Percentiles rank a stretch among this genome's conserved stretches.
Conservation (phyloP, 2,113 vertebrate species). For the Oryzias javanicus region DNA sequence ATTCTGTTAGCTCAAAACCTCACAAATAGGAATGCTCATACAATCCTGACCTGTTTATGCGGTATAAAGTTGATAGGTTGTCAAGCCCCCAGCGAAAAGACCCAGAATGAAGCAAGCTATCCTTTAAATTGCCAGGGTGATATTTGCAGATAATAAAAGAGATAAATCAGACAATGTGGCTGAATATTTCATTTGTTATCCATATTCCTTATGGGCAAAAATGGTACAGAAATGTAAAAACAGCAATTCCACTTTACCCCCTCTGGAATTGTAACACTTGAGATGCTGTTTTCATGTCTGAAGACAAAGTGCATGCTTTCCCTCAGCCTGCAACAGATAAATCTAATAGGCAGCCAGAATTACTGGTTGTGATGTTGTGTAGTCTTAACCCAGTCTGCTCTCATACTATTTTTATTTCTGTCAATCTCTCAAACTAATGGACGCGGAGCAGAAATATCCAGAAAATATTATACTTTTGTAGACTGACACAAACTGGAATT, state of each 20-base stretch:
- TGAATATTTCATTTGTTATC: conserved; percentile 91
- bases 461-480: conserved; percentile 50
- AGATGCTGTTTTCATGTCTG: conserved; percentile 78
- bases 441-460: conserved; percentile 46
- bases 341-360: conserved; percentile 78
- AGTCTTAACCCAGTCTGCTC: conserved; percentile 72
- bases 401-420: conserved; percentile 60
- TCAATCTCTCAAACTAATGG: conserved; percentile 63
- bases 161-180: conserved; percentile 88
- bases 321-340: conserved; percentile 73
- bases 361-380: conserved; percentile 79
- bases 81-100: conserved; percentile 76
- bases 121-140: conserved; percentile 83
- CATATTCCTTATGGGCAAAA: conserved; percentile 87
- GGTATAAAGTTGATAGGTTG: conserved; percentile 79
- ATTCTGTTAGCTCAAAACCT: conserved; percentile 73
- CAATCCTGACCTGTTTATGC: conserved; percentile 83
- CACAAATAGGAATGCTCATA: conserved; percentile 75
- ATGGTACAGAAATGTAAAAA: conserved; percentile 85
- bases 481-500: conserved; percentile 40
- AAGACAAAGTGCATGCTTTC: conserved; percentile 78
- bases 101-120: conserved; percentile 75
- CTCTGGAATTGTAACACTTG: conserved; percentile 80
- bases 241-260: conserved; percentile 80
- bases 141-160: conserved; percentile 83